These are phyloP conservation scores for Eulemur rufifrons DNA, from an alignment of 2,113 vertebrate species.

Conservation along the genomic window DNA sequence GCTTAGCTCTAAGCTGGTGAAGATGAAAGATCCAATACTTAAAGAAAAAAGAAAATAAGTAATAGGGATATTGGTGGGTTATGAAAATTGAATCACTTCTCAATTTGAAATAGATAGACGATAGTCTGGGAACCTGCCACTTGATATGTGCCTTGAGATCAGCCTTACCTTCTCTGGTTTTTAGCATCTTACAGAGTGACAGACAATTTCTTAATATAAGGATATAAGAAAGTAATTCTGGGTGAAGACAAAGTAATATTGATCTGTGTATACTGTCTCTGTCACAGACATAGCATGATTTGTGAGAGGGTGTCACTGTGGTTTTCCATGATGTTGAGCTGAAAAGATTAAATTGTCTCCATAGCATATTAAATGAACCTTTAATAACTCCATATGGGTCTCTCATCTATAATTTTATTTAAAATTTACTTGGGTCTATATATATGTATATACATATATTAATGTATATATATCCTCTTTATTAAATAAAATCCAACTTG, in stretches of 20 bases:
- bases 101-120: not conserved
- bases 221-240: not conserved
- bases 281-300: not conserved
- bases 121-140: not conserved
- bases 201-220: constrained; percentile 6
- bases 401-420: not conserved
- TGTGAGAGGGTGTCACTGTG: not conserved
- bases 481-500: constrained; percentile 1
- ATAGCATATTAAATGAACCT: not conserved
- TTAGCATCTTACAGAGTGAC: not conserved
- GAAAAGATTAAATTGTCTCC: constrained; percentile 17
- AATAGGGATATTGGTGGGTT: not conserved
- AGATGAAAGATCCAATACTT: not conserved
- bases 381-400: not conserved
- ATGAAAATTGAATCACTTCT: not conserved
- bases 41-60: not conserved
- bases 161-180: not conserved
- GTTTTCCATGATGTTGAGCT: not conserved
- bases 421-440: not conserved
- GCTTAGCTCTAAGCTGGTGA: not conserved
- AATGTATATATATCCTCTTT: not conserved
- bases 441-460: not conserved
- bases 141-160: not conserved
- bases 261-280: not conserved
- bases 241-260: not conserved